Percentiles rank a stretch among this genome's conserved stretches.
phyloP scores from a whole-genome alignment of 1,140 invertebrate species.

The Zaprionus nigranus region DNA sequence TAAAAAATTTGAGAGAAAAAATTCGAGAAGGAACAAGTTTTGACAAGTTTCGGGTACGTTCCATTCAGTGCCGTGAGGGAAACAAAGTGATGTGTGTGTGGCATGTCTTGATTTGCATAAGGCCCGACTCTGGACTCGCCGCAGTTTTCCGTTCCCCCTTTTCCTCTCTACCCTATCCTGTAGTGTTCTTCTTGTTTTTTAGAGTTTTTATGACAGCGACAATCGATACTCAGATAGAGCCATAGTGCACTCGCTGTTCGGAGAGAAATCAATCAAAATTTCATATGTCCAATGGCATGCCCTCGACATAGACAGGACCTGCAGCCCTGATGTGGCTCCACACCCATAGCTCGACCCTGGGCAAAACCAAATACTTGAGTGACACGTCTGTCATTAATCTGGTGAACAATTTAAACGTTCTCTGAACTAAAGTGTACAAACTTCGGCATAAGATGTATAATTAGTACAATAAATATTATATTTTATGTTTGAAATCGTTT shows the following conservation, averaged over 20 bases:
- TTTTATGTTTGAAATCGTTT: no score
- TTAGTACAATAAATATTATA: no score
- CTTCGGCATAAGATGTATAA: no score
- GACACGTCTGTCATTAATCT: no score
- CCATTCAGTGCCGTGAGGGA: slow-evolving; percentile 6
- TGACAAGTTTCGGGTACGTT: slow-evolving; percentile 55
- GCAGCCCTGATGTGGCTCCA: background rate
- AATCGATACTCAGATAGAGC: slow-evolving; percentile 68
- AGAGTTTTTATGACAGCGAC: slow-evolving; percentile 77
- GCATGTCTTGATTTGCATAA: slow-evolving; percentile 81
- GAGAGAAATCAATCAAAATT: slow-evolving; percentile 77
- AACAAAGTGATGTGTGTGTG: slow-evolving; percentile 76
- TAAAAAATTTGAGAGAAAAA: slow-evolving; percentile 10
- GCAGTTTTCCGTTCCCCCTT: background rate
- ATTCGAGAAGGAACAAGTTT: slow-evolving; percentile 57
- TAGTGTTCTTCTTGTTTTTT: slow-evolving; percentile 28
- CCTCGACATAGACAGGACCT: slow-evolving; percentile 8
- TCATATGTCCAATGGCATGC: slow-evolving; percentile 70
- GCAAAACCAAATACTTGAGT: slow-evolving; percentile 12
- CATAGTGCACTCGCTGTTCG: slow-evolving; percentile 43
- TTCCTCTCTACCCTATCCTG: background rate
- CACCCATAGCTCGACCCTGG: slow-evolving; percentile 1
- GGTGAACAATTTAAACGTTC: no score
- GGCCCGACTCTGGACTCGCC: slow-evolving; percentile 56
- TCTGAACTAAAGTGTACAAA: no score